A percentile compares a stretch with the other conserved stretches of the same genome.
phyloP scores from a whole-genome alignment of 2,797 vertebrate genomes.

The Bradypodion pumilum region DNA sequence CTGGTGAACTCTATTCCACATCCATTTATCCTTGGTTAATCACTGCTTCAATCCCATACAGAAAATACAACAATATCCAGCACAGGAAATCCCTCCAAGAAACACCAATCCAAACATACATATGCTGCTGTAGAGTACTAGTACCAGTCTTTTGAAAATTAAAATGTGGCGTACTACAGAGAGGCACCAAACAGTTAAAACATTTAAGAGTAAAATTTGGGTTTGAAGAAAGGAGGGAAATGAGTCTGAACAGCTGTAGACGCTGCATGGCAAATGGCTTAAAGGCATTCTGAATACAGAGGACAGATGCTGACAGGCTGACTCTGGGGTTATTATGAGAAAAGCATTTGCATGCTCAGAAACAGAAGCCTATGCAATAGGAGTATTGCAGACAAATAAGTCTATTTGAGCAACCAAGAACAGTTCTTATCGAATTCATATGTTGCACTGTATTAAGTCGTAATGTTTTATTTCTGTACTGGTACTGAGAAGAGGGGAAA shows the following conservation, averaged over 20 bases:
- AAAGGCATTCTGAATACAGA: slow-evolving; percentile 18
- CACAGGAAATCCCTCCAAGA: slow-evolving; percentile 21
- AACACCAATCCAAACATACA: slow-evolving; percentile 17
- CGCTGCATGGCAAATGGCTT: slow-evolving; percentile 30
- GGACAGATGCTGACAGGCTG: background rate
- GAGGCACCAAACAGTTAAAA: slow-evolving; percentile 52
- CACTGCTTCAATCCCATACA: background rate
- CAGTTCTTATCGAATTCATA: background rate
- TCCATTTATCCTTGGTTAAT: slow-evolving; percentile 2
- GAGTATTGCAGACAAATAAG: background rate
- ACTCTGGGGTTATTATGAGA: background rate
- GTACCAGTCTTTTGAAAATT: slow-evolving; percentile 17
- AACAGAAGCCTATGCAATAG: background rate
- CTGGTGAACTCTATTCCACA: slow-evolving; percentile 8
- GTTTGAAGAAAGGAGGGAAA: slow-evolving; percentile 36
- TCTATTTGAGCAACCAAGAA: background rate
- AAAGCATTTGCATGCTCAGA: slow-evolving; percentile 15
- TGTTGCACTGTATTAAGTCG: background rate
- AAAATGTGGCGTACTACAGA: slow-evolving; percentile 34
- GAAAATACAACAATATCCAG: background rate
- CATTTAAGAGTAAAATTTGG: slow-evolving; percentile 38
- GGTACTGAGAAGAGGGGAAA: background rate
- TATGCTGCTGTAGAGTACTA: background rate
- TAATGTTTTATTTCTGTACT: background rate
- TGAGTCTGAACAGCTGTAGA: slow-evolving; percentile 36